phyloP scores from a whole-genome alignment of 2,888 invertebrate species.

The Lithosia quadra region DNA sequence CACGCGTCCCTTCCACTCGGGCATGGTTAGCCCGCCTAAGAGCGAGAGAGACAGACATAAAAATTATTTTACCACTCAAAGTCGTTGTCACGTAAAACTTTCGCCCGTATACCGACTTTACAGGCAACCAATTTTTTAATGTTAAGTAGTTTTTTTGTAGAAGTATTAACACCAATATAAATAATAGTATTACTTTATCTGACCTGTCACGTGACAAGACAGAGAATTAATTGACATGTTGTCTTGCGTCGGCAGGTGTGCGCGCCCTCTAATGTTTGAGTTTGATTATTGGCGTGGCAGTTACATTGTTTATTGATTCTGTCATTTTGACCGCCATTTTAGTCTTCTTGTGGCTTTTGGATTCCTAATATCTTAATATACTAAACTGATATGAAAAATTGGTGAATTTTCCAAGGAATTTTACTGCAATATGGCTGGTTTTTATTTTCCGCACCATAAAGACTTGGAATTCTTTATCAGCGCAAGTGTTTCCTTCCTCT shows the following conservation, averaged over 20 bases:
- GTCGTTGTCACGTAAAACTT: too few relatives aligned
- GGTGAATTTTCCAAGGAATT: too few relatives aligned
- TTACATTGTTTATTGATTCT: slow-evolving; percentile 36
- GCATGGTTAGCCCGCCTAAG: too few relatives aligned
- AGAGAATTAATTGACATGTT: slow-evolving; percentile 18
- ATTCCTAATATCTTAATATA: background rate
- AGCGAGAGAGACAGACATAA: too few relatives aligned
- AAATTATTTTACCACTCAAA: too few relatives aligned
- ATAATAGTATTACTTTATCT: slow-evolving; percentile 10
- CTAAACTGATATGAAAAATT: background rate
- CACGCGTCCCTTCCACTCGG: too few relatives aligned
- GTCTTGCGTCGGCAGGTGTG: slow-evolving; percentile 35
- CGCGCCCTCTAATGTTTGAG: slow-evolving; percentile 20
- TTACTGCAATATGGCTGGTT: too few relatives aligned
- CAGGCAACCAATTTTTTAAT: too few relatives aligned
- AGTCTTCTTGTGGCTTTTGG: background rate
- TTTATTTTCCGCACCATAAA: too few relatives aligned
- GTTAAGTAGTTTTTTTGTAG: slow-evolving; percentile 7
- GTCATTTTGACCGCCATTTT: slow-evolving; percentile 25
- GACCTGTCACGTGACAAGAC: slow-evolving; percentile 17
- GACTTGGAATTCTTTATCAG: too few relatives aligned
- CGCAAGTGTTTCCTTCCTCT: too few relatives aligned
- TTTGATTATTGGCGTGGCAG: slow-evolving; percentile 31
- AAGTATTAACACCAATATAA: slow-evolving; percentile 8
- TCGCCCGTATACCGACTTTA: too few relatives aligned